These are phyloP conservation scores for Drosophila austrosaltans DNA, from an alignment of 2,888 invertebrate species.

Conservation along the genomic window DNA sequence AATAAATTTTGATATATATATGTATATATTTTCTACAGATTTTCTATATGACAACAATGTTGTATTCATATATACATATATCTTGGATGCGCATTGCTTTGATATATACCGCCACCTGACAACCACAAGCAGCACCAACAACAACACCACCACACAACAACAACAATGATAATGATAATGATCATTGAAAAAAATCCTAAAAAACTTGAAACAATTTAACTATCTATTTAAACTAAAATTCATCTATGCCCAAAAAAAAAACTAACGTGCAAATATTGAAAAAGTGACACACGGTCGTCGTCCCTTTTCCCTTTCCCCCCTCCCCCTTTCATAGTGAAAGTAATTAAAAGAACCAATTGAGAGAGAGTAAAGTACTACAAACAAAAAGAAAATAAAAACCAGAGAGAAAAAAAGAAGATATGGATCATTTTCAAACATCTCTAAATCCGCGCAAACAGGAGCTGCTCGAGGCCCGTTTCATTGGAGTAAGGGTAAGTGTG, in stretches of 20 bases:
- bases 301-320: too few species aligned
- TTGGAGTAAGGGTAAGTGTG: conserved; percentile 95
- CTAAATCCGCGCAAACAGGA: conserved; percentile 99
- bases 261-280: too few species aligned
- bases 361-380: conserved; percentile 14
- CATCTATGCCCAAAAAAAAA: not conserved
- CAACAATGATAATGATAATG: not conserved
- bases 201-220: conserved; percentile 2
- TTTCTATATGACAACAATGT: conserved; percentile 1
- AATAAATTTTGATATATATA: too few species aligned
- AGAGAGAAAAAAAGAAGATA: conserved; percentile 75
- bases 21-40: not conserved
- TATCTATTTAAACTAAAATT: not conserved
- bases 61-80: not conserved
- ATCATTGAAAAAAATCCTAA: not conserved
- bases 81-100: not conserved
- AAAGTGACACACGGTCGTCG: not conserved
- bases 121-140: too few species aligned
- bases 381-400: conserved; percentile 1
- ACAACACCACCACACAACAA: not conserved
- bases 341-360: conserved; percentile 7
- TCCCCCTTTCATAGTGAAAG: not conserved
- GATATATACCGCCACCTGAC: not conserved
- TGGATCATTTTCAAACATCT: conserved; percentile 98
- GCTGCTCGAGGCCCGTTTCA: conserved; percentile 98